These are phyloP conservation scores for Nesogale talazaci DNA, from an alignment of 2,113 vertebrate species.

Conservation along the genomic window DNA sequence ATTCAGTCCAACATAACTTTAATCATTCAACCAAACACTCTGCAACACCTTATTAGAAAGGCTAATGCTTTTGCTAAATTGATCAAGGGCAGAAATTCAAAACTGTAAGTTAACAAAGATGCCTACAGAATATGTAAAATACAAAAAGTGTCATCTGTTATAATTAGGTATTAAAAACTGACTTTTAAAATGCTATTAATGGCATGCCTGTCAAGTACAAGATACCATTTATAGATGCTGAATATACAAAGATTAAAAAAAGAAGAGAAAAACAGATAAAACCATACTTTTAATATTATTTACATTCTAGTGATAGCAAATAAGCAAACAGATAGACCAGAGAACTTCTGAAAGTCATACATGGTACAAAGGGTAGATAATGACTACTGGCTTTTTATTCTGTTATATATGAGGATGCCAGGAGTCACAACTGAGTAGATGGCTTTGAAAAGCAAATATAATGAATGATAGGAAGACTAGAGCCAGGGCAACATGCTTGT, in stretches of 20 bases:
- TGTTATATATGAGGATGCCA: neutral
- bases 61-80: slow-evolving; percentile 20
- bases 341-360: neutral
- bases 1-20: slow-evolving; percentile 18
- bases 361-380: neutral
- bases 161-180: neutral
- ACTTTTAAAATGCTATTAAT: neutral
- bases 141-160: neutral
- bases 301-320: neutral
- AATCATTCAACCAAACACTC: slow-evolving; percentile 47
- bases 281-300: neutral
- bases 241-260: neutral
- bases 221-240: neutral
- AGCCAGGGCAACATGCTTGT: neutral
- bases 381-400: neutral
- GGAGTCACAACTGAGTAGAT: neutral
- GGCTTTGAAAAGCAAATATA: neutral
- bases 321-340: slow-evolving; percentile 8
- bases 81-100: slow-evolving; percentile 55
- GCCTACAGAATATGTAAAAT: slow-evolving; percentile 25
- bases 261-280: neutral
- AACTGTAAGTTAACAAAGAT: slow-evolving; percentile 31
- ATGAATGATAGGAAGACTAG: neutral
- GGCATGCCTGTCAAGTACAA: neutral
- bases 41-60: slow-evolving; percentile 35